Base-by-base conservation (phyloP, 2,797 vertebrate species). In the Oophaga sylvatica region DNA sequence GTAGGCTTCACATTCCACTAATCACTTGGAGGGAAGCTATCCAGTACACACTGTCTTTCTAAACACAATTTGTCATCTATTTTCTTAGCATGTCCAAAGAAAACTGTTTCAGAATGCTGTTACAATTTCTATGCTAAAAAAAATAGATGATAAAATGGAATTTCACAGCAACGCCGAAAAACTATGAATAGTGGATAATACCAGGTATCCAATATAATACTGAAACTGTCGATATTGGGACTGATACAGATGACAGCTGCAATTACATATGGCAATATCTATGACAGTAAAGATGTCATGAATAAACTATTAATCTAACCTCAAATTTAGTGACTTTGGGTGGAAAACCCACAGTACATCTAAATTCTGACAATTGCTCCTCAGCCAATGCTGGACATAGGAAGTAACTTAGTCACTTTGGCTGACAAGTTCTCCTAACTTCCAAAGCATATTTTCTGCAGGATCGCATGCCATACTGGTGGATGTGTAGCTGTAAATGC, bases 31-130 rank as follows among this genome's bases (percentile, higher is more conserved):
- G 45, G 70, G 60, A 48, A 31, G 35, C 60, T 65, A 85, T 77
- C 13, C 73, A 85, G 83, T 35, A 85, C 83, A 78, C 83, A 85
- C 57, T 84, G 83, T 84, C 71, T 85, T 85, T 67, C 73, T 77
- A 85, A 85, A 85, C 70, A 84, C 73, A 78, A 53, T 85, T 85
- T 77, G 73, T 85, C 82, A 84, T 75, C 45, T 67, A 65, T 53
- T 65, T 53, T 62, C n/a, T 76, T 65, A n/a, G 29, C 22, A 45
- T 75, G 29, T 84, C 31, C 70, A 62, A 84, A 73, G 11, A 53
- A 80, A 65, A 81, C 15, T 62, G 59, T 19, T 41, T 62, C 22
- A 65, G 35, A 45, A 48, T 60, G 48, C 57, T 80, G 16, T 79
- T 35, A 59, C 20, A 29, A 9, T 62, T 62, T 59, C 13, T 62